Base-by-base conservation (phyloP, 2,113 vertebrate genomes). In the Onychostoma macrolepis region DNA sequence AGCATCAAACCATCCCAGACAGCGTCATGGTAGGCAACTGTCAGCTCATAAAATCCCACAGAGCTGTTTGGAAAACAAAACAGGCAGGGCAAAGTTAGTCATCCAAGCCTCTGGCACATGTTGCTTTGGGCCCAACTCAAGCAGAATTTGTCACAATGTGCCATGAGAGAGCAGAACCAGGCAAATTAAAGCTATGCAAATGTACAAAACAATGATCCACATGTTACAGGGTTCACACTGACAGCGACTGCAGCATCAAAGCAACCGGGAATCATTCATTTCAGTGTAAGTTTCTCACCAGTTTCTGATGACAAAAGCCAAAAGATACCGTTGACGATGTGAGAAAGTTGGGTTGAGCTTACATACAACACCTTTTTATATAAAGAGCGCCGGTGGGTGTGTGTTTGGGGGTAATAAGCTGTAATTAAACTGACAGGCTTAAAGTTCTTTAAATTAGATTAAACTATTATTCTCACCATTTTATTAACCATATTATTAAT, bases 61-160 rank as follows among this genome's bases (percentile, higher is more conserved):
- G 48, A 45, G 61, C 38, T 45, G 91, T 91, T 88, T 88, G 91
- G 90, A 90, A 88, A 87, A 83, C 90, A 91, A 91, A 88, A 90
- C 91, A 89, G 91, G 90, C 89, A 93, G 87, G 86, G 89, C 86
- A 85, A 91, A 90, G 93, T 94, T 94, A 93, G 90, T 94, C 93
- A 95, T 91, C 87, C 87, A 86, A 84, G 87, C 91, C 85, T 80
- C 89, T 90, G 90, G 92, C 91, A 91, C 90, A 90, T 90, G 88
- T 84, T 90, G 85, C 89, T 85, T 81, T 90, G 72, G 36, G 83
- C 69, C 67, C 11, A 33, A 48, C 50, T 78, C 38, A 41, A 74
- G 36, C 80, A 24, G 58, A 72, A 72, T 81, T 74, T 48, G 50
- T 82, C 89, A 78, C 71, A 69, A 76, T 50, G 33, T 56, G 71